Base-by-base conservation (phyloP, 2,888 invertebrate species). In the Antheraea yamamai region DNA sequence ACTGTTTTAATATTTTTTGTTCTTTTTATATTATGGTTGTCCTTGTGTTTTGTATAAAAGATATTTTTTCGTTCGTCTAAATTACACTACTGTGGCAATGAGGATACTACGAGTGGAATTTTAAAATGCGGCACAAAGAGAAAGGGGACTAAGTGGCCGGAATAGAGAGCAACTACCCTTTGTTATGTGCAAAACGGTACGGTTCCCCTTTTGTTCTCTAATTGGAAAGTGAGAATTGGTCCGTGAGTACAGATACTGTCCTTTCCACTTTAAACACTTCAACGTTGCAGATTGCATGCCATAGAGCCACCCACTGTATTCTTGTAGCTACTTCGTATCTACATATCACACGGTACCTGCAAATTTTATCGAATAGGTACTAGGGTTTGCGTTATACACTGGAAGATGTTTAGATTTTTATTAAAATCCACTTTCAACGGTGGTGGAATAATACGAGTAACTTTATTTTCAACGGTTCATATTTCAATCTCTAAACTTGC, bases 161-260 rank as follows among this genome's bases (percentile, higher is more conserved):
- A 86, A 87, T 85, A 84, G 87, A 84, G 86, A 83, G 85, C 83
- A 85, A 86, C 88, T 87, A 87, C 88, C 88, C 89, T 90, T 87
- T 89, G 87, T 88, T 86, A 86, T 86, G 86, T 84, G 85, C 84
- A 80, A 85, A 87, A 84, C 82, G 85, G 84, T 81, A 80, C 85
- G 81, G 85, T 84, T 83, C 84, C 82, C 83, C 84, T 82, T 85
- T 86, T 84, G 84, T 85, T 84, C 81, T 84, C 84, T 91, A 90
- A 92, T 91, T 91, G 90, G 87, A 83, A 88, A 89, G 88, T 84
- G 86, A 82, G 85, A 88, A 91, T 88, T 87, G 87, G 89, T 84
- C 87, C 85, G 88, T 86, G 78, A 87, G 83, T 79, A 79, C 78
- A 86, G 86, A 89, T 86, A 89, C 83, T 84, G 87, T 82, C 86